Evolutionary conservation across 2,113 vertebrate species (phyloP).

Genomic region (Dissostichus mawsoni): DNA sequence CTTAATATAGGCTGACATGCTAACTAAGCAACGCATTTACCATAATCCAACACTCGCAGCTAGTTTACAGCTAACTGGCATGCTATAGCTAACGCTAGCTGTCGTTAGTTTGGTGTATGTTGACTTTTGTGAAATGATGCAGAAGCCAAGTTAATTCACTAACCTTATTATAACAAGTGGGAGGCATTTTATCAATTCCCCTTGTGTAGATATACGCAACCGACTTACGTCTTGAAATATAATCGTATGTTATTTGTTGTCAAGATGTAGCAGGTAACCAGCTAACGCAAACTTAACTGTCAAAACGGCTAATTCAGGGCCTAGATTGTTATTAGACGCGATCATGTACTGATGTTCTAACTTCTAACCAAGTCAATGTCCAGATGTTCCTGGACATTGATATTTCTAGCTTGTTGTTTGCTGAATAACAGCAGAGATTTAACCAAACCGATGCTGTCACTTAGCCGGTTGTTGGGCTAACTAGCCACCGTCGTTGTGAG

Average conservation of each 20-base stretch:
- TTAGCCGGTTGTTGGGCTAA: constrained; percentile 49
- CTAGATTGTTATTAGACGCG: constrained; percentile 11
- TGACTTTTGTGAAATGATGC: constrained; percentile 17
- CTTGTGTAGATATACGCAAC: neutral
- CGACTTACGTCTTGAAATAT: neutral
- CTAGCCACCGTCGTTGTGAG: constrained; percentile 1
- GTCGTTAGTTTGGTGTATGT: constrained; percentile 21
- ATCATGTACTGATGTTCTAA: neutral
- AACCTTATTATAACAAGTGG: neutral
- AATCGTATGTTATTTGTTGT: constrained; percentile 31
- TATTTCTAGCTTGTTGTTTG: neutral
- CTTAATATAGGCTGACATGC: neutral
- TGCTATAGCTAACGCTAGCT: constrained; percentile 42
- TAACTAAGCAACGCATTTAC: neutral
- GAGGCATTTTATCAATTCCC: neutral
- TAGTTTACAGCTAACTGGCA: constrained; percentile 44
- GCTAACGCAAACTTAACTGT: constrained; percentile 58
- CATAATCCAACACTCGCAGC: constrained; percentile 35
- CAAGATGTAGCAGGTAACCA: constrained; percentile 12
- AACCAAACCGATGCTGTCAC: constrained; percentile 17
- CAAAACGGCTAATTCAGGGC: constrained; percentile 46
- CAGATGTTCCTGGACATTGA: neutral
- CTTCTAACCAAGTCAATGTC: no score
- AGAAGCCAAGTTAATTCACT: neutral
- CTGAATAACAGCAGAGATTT: neutral